Evolutionary conservation across 1,140 invertebrate species (phyloP), one percentile per base, ranked within the genome.

Genomic region (Drosophila sp.): DNA sequence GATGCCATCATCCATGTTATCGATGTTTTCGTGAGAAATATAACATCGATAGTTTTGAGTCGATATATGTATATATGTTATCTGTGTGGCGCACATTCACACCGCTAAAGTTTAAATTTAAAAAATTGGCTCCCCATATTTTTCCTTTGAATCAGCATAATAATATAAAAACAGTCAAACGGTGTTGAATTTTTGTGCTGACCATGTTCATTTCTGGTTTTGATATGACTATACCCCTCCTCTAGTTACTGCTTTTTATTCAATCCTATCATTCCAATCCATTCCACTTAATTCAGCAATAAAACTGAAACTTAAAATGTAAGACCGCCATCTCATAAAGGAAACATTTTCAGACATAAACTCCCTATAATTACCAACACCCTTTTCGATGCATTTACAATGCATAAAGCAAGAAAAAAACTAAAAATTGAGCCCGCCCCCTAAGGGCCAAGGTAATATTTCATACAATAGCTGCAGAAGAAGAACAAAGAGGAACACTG

Each of bases 321-420:
- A 86, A 79, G 81, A 76, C 68, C 57, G 61, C 44, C 44, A 50
- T 65, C 68, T 86, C 80, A 86, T 84, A 83, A 80, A 87, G 76
- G 78, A 90, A 87, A 83, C 82, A 50, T 50, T 77, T 86, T 62
- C 90, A 91, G 90, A 91, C 90, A 91, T 91, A 91, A 91, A 91
- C 82, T 87, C 90, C 90, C 90, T 91, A 91, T 91, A 91, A 91
- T 91, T 91, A 91, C 90, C 90, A 86, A 91, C 90, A 91, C 90
- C 90, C 90, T 85, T 87, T 85, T 91, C 90, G 90, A 91, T 91
- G 90, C 90, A 90, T 84, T 90, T 47, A 47, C 23, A 47, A 47
- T 47, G 17, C 23, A 47, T 47, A 47, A 47, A 47, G 23, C 5
- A 23, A 44, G 1, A 50, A 50, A n/a, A 41, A 41, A n/a, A 41